Evolutionary conservation across 2,113 vertebrate species (phyloP), one percentile per base, ranked within the genome.

Genomic region (Toxostoma redivivum): DNA sequence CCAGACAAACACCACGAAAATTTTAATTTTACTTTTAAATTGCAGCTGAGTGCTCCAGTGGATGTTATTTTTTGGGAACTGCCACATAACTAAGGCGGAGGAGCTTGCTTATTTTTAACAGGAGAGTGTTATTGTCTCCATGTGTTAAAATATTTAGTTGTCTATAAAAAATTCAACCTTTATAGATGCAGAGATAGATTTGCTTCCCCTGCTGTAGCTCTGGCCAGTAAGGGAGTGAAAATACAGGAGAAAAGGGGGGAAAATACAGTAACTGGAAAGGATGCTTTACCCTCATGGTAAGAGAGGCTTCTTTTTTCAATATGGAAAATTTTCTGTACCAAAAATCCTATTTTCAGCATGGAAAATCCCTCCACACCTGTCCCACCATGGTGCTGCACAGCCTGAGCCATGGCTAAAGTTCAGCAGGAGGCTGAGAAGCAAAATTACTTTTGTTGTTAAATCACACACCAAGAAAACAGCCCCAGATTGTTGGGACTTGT

Each of bases 21-120:
- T 80, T 62, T 88, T 73, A 40, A 93, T 97, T 92, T 92, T 17
- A 73, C 90, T 94, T 92, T 70, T 15, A 91, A 88, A 96, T 88
- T 73, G 90, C 81, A 92, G 73, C 81, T 21, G 78, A 74, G 79
- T 6, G 85, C 95, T 96, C 78, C 89, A 58, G 71, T 22, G 30
- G n/a, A 74, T 31, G 74, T 11, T 15, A 25, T 33, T 88, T 86
- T 79, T 62, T 67, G 61, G 58, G 42, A 60, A 82, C 15, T 79
- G 70, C 86, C 45, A 44, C 61, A 47, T 4, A 51, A 33, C 72
- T 24, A 7, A 78, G 48, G 87, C 1, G 11, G 92, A 70, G 95
- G 92, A 93, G 91, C 51, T 74, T 28, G 73, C 91, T 94, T 89
- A 53, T 87, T 95, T 92, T 82, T 71, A 92, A 51, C 69, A 15